Evolutionary conservation across 2,888 invertebrate species (phyloP), one percentile per base, ranked within the genome.

Genomic region (Silvanus unidentatus): DNA sequence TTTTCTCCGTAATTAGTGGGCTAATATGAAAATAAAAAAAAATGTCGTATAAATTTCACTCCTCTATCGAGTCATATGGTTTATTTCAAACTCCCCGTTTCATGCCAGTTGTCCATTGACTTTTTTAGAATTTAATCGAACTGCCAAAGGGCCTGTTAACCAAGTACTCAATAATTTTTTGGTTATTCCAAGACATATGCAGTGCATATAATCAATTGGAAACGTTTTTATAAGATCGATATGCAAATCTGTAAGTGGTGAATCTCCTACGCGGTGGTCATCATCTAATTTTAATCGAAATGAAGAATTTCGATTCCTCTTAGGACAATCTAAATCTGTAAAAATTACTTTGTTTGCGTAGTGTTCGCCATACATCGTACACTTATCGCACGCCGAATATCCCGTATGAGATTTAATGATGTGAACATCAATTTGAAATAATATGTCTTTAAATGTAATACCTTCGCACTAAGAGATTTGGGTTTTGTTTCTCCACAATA

Each of bases 401-500:
- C 50, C 50, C 11, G 37, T 40, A 40, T 50, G 50, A n/a, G 44
- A 40, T 34, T 50, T 50, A 9, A 40, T 41, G 34, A n/a, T n/a
- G n/a, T n/a, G n/a, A n/a, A n/a, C n/a, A n/a, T n/a, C n/a, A n/a
- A n/a, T n/a, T n/a, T n/a, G n/a, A n/a, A n/a, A n/a, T n/a, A n/a
- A n/a, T n/a, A n/a, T n/a, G n/a, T n/a, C n/a, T n/a, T n/a, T n/a
- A n/a, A n/a, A n/a, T n/a, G n/a, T n/a, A n/a, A n/a, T n/a, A n/a
- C n/a, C n/a, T n/a, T n/a, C n/a, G n/a, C n/a, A n/a, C n/a, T n/a
- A n/a, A n/a, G n/a, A n/a, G n/a, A n/a, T n/a, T n/a, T n/a, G n/a
- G n/a, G 41, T 41, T 40, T 48, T 9, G 6, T 42, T 16, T 34
- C 16, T 16, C 16, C 30, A 16, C 34, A 42, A 34, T 34, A 5